Evolutionary conservation across 2,113 vertebrate species (phyloP).

Genomic region (Probosciger aterrimus): DNA sequence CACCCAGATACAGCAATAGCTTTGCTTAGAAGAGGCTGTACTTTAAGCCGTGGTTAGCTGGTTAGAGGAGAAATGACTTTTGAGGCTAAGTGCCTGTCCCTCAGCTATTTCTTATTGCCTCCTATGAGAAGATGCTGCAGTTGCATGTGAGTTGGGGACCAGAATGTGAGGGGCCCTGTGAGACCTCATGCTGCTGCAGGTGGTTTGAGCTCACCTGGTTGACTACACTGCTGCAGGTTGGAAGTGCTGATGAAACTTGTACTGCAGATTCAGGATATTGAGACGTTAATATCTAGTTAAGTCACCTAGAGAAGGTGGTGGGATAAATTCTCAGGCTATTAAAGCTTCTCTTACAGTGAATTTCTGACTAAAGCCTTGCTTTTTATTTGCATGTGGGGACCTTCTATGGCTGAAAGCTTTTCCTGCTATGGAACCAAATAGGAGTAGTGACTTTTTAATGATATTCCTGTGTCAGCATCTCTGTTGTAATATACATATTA

Average conservation of each 20-base stretch:
- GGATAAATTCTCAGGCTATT: background rate
- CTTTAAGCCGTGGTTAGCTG: background rate
- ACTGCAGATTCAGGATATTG: background rate
- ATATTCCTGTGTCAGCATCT: background rate
- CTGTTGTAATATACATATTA: background rate
- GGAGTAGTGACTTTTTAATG: background rate
- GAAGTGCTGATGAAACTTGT: background rate
- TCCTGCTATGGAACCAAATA: background rate
- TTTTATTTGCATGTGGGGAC: background rate
- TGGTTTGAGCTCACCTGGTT: background rate
- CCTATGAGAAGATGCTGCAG: background rate
- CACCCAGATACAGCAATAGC: background rate
- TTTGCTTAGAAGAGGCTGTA: background rate
- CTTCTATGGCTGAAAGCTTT: background rate
- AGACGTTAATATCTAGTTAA: background rate
- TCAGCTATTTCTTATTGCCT: background rate
- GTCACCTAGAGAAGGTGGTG: background rate
- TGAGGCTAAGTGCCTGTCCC: background rate
- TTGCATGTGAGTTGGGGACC: background rate
- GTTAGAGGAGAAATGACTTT: background rate
- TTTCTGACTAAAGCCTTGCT: background rate
- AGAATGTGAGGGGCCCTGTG: background rate
- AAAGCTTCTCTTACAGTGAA: background rate
- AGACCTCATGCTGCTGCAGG: background rate
- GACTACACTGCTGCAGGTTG: background rate